Evolutionary conservation across 2,797 vertebrate species (phyloP).

Genomic region (Brachymystax lenok): DNA sequence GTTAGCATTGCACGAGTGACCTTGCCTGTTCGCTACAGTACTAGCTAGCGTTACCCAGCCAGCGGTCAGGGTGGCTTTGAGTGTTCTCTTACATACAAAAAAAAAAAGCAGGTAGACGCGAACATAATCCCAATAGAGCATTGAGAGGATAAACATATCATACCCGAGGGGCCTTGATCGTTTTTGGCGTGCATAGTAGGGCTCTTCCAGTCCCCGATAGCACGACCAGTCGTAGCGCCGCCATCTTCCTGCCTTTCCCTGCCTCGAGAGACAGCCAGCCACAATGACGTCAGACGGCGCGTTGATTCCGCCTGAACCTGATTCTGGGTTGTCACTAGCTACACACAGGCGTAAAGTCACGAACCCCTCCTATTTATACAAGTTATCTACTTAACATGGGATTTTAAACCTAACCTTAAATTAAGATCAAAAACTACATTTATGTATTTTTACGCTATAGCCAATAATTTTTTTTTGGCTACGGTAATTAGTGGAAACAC

Average conservation of each 20-base stretch:
- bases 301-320: too few species aligned
- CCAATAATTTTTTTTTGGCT: too few species aligned
- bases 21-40: constrained; percentile 58
- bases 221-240: constrained; percentile 72
- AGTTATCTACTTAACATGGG: too few species aligned
- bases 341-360: too few species aligned
- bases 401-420: too few species aligned
- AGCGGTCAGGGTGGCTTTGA: constrained; percentile 6
- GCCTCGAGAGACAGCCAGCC: not conserved
- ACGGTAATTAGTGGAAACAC: too few species aligned
- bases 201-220: constrained; percentile 68
- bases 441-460: too few species aligned
- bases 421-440: too few species aligned
- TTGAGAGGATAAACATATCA: accelerated
- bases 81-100: not conserved
- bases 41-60: constrained; percentile 19
- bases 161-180: constrained; percentile 65
- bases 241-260: constrained; percentile 67
- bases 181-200: constrained; percentile 63
- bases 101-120: accelerated
- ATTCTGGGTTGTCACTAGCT: too few species aligned
- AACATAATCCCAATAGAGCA: accelerated
- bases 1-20: constrained; percentile 55
- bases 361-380: too few species aligned
- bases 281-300: too few species aligned